Conservation (phyloP, 2,888 invertebrate genomes). For the Branchinecta sandiegonensis region DNA sequence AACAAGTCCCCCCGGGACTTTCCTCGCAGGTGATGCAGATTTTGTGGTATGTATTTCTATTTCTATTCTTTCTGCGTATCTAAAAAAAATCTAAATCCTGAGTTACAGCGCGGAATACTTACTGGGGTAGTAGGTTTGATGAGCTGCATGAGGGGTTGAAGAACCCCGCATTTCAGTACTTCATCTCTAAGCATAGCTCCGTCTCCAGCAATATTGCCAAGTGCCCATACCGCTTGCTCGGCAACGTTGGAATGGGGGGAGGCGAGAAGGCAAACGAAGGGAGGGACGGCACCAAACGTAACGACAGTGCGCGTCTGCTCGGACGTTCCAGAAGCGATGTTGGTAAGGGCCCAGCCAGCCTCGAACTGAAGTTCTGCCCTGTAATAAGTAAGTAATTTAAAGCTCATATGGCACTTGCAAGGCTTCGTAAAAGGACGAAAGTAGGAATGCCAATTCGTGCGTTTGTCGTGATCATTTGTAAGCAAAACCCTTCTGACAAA, state of each 20-base stretch:
- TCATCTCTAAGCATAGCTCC: constrained; percentile 63
- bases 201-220: constrained; percentile 94
- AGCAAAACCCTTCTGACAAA: too few species aligned
- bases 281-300: constrained; percentile 67
- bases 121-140: constrained; percentile 47
- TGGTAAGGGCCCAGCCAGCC: constrained; percentile 93
- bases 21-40: too few species aligned
- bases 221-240: constrained; percentile 92
- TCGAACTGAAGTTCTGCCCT: constrained; percentile 76
- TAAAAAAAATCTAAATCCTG: too few species aligned
- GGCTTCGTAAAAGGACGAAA: too few species aligned
- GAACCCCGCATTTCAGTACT: constrained; percentile 54
- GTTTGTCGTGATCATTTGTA: too few species aligned
- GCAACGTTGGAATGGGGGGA: constrained; percentile 51
- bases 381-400: constrained; percentile 30
- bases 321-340: constrained; percentile 86
- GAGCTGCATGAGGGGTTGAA: constrained; percentile 53
- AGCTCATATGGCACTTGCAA: too few species aligned
- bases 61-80: too few species aligned
- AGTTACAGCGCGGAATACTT: constrained; percentile 28
- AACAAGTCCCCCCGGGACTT: too few species aligned
- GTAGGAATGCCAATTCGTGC: too few species aligned
- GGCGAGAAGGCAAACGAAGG: constrained; percentile 54
- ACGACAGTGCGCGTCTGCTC: constrained; percentile 80
- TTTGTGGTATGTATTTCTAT: too few species aligned